Conservation (phyloP, 2,888 invertebrate species). For the Cephus pulcher region DNA sequence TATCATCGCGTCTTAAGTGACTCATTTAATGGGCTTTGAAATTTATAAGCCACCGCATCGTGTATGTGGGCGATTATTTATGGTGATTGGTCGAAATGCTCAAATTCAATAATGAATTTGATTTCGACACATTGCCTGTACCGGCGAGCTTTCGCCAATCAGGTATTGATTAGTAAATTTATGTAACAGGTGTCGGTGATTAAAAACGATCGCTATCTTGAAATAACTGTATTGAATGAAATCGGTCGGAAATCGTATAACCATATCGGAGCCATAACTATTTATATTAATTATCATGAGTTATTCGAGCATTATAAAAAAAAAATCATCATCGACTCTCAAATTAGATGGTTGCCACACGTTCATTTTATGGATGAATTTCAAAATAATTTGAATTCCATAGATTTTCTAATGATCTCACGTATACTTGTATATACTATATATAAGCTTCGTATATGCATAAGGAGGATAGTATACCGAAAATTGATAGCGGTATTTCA, state of each 20-base stretch:
- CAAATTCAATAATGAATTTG: constrained; percentile 37
- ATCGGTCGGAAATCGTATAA: background rate
- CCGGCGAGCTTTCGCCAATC: background rate
- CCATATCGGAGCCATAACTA: background rate
- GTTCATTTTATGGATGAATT: background rate
- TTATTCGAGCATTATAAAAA: background rate
- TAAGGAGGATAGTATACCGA: background rate
- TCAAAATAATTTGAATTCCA: background rate
- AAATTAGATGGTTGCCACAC: background rate
- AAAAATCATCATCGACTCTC: background rate
- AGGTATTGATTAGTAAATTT: background rate
- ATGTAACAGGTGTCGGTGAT: background rate
- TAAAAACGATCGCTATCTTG: background rate
- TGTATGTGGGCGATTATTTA: constrained; percentile 50
- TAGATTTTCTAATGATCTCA: too few species aligned
- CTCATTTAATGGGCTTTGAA: constrained; percentile 37
- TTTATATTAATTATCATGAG: background rate
- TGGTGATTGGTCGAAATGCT: constrained; percentile 33
- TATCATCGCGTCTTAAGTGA: constrained; percentile 47
- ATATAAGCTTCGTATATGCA: background rate
- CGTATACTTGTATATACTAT: background rate
- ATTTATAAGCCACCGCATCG: constrained; percentile 29
- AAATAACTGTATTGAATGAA: background rate
- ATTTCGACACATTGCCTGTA: constrained; percentile 29
- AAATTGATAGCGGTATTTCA: constrained; percentile 19